phyloP scores from a whole-genome alignment of 2,888 invertebrate species.

The Protonemura montana region DNA sequence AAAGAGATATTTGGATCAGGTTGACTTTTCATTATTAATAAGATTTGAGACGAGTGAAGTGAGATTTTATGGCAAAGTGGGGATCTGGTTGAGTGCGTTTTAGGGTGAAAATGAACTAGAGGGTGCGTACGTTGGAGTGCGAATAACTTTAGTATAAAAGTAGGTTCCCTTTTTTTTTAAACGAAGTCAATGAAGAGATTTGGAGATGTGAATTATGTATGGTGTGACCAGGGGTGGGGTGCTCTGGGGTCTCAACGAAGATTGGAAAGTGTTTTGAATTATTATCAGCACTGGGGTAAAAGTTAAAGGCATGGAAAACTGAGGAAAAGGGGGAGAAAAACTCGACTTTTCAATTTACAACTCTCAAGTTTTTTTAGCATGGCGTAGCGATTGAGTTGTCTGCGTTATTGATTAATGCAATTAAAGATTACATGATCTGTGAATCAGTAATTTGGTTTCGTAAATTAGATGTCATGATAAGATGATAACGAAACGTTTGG shows the following conservation, averaged over 20 bases:
- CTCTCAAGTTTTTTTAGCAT: neutral
- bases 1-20: neutral
- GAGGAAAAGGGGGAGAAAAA: neutral
- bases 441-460: neutral
- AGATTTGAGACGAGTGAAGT: neutral
- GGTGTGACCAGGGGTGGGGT: neutral
- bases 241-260: neutral
- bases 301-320: neutral
- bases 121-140: neutral
- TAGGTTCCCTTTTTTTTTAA: neutral
- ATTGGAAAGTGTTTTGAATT: slow-evolving; percentile 7
- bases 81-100: neutral
- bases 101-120: neutral
- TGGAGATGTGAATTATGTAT: neutral
- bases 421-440: neutral
- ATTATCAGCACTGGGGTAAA: neutral
- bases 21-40: neutral
- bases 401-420: neutral
- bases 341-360: neutral
- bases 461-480: neutral
- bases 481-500: neutral
- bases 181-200: neutral
- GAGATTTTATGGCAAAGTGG: neutral
- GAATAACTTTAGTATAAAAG: neutral
- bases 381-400: neutral